phyloP scores from a whole-genome alignment of 2,797 vertebrate genomes.

The Gallinago solitaria region DNA sequence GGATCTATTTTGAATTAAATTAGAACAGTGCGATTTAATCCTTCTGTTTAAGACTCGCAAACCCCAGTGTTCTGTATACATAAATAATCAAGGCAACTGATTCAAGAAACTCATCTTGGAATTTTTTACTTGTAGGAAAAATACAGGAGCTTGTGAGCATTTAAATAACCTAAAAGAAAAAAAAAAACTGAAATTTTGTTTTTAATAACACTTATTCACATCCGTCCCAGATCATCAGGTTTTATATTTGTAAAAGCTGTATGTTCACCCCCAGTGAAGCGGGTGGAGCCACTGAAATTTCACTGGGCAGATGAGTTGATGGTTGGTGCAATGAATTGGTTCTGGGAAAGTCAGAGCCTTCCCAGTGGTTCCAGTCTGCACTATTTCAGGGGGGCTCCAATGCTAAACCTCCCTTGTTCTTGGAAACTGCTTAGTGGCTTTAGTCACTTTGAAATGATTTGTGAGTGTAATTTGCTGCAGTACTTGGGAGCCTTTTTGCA shows the following conservation, averaged over 20 bases:
- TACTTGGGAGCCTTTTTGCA: not conserved
- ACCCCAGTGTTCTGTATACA: not conserved
- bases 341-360: not conserved
- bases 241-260: not conserved
- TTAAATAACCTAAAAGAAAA: not conserved
- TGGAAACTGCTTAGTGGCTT: not conserved
- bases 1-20: slow-evolving; percentile 51
- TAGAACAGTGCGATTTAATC: slow-evolving; percentile 36
- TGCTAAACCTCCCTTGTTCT: not conserved
- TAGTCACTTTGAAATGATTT: not conserved
- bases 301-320: not conserved
- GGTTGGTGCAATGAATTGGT: not conserved
- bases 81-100: not conserved
- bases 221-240: not conserved
- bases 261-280: not conserved
- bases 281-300: not conserved
- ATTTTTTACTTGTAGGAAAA: not conserved
- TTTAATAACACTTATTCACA: not conserved
- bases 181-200: not conserved
- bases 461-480: not conserved
- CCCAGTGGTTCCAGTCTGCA: not conserved
- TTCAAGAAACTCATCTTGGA: not conserved
- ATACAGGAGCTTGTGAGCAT: not conserved
- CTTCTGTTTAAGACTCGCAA: not conserved
- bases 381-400: accelerated